Base-by-base conservation (phyloP, 2,888 invertebrate genomes). In the Hypomecis atomaria region DNA sequence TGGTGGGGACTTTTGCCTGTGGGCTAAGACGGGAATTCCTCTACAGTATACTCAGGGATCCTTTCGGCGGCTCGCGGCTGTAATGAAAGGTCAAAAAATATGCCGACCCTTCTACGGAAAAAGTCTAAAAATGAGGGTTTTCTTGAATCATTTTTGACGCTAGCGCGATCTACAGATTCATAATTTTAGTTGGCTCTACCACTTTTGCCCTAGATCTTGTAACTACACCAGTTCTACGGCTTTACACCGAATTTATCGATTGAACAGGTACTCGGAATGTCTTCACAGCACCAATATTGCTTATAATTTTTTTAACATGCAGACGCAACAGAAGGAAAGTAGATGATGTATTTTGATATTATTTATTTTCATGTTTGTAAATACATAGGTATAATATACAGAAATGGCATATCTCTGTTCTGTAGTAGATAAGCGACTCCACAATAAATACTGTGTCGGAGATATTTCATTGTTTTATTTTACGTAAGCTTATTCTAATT, bases 281-380 rank as follows among this genome's bases (percentile, higher is more conserved):
- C 56, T 59, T 49, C 61, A 65, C 59, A 47, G 50, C 40, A 45
- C 40, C 6, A 53, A 34, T 59, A 48, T 13, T 37, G 61, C 52
- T 55, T 43, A 34, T 13, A 33, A 37, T 23, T 13, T 55, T 45
- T 50, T 40, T 54, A 55, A 64, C 53, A 57, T 45, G 72, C 69
- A 67, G 69, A 59, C 71, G 69, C 71, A 69, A 70, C 64, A 72
- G 67, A 75, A 72, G 71, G 75, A 71, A 81, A 74, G 61, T 79
- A 76, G 75, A 80, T 73, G 84, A 84, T 83, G 87, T 90, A 91
- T 90, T 91, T 91, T 91, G 88, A 89, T 92, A 91, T 89, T 87
- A 90, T 91, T 90, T 91, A 92, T 89, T 89, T 88, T 90, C 82
- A 84, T 76, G 85, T 89, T 90, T 91, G 90, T 92, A 91, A 88